phyloP scores from a whole-genome alignment of 2,797 vertebrate genomes.

The Taenioides sp. region DNA sequence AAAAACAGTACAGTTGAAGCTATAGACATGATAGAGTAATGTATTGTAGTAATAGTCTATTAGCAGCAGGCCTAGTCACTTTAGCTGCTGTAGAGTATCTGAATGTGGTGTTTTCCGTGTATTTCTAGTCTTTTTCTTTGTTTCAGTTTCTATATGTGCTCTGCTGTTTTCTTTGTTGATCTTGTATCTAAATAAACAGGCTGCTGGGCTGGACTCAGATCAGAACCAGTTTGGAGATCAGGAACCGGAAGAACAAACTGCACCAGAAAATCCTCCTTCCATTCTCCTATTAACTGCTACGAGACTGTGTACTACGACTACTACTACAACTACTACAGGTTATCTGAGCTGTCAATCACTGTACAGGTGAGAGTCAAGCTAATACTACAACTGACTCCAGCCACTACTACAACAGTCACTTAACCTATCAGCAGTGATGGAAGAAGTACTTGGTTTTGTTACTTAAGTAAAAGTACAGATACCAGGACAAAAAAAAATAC shows the following conservation, averaged over 20 bases:
- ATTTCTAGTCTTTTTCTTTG: neutral
- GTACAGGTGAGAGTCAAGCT: neutral
- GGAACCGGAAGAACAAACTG: constrained; percentile 1
- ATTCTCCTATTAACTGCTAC: neutral
- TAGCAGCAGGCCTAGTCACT: neutral
- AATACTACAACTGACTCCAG: neutral
- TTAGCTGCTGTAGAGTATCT: neutral
- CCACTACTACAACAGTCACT: neutral
- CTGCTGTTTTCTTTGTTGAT: neutral
- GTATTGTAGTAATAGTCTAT: neutral
- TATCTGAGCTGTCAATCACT: neutral
- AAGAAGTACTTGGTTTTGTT: too few species aligned
- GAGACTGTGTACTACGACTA: neutral
- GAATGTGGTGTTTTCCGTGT: neutral
- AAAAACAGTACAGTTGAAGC: neutral
- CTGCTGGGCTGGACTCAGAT: neutral
- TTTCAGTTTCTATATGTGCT: neutral
- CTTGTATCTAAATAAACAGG: neutral
- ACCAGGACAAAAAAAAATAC: too few species aligned
- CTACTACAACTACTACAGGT: neutral
- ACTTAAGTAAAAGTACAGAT: too few species aligned
- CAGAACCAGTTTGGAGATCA: neutral
- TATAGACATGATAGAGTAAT: neutral
- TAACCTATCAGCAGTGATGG: too few species aligned
- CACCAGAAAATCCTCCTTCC: neutral